A percentile compares a stretch with the other conserved stretches of the same genome.
These are phyloP conservation scores for Sebastes taczanowskii DNA, from an alignment of 2,797 vertebrate genomes.

Conservation along the genomic window DNA sequence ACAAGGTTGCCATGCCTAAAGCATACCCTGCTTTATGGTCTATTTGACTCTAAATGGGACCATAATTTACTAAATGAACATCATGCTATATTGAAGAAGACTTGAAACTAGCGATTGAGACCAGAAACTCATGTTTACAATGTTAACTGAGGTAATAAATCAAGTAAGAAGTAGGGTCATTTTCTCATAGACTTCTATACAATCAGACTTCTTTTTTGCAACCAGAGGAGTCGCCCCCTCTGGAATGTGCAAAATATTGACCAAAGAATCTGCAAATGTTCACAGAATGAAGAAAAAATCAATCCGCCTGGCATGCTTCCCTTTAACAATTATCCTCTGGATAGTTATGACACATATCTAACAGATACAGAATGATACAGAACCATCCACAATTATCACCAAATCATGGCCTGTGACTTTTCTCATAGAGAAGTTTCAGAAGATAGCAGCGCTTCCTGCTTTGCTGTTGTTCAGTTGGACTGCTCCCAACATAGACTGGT, in stretches of 20 bases:
- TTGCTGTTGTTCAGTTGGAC: background rate
- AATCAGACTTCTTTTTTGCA: too few relatives aligned
- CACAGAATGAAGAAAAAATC: too few relatives aligned
- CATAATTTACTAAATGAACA: too few relatives aligned
- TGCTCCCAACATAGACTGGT: background rate
- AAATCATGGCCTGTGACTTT: background rate
- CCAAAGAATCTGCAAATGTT: background rate
- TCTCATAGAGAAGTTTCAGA: background rate
- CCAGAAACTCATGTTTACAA: too few relatives aligned
- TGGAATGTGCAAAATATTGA: background rate
- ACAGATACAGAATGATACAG: background rate
- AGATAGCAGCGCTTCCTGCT: background rate
- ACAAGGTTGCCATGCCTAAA: too few relatives aligned
- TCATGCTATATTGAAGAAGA: too few relatives aligned
- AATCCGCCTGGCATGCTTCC: background rate
- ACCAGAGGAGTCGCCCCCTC: rapidly evolving
- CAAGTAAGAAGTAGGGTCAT: too few relatives aligned
- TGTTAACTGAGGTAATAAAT: too few relatives aligned
- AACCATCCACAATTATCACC: background rate
- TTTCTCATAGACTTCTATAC: too few relatives aligned
- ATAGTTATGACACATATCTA: background rate
- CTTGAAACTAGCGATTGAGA: too few relatives aligned
- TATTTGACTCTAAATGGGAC: too few relatives aligned
- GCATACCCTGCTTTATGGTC: too few relatives aligned
- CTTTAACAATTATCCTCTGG: background rate